Evolutionary conservation across 2,113 vertebrate species (phyloP), one percentile per base, ranked within the genome.

Genomic region (Bujurquina vittata): DNA sequence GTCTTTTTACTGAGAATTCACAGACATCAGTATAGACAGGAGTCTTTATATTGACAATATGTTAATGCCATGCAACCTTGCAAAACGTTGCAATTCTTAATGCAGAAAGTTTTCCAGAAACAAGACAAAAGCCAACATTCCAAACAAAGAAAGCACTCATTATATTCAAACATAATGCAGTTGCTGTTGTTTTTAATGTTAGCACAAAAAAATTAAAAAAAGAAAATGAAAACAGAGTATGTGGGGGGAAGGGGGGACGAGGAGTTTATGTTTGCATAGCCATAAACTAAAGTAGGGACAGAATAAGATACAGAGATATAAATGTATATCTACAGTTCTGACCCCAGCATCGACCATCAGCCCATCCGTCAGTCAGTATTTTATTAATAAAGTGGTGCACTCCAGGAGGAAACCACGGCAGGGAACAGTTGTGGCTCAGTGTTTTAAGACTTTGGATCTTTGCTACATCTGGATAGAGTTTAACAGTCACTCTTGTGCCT

Each of bases 221-320:
- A n/a, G n/a, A 83, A 85, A 84, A 89, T 37, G 81, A 15, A 18
- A 84, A 63, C 75, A 85, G 80, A 79, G 69, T 82, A 77, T 75
- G 83, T 43, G 22, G 40, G 22, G 62, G 62, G 35, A 37, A 37
- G 35, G 35, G 73, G 81, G 59, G 80, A 61, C 29, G 82, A 83
- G 79, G 79, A 40, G 79, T 87, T 87, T 85, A 93, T 88, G 86
- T 89, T 96, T 96, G 95, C 95, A 96, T 96, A 96, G 95, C 91
- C 93, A 91, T 93, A 90, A 95, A 95, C 90, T 84, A 94, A 95
- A 22, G 80, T 82, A 84, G 83, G 91, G 18, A 72, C 67, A 72
- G 18, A 72, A 52, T 54, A 72, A 26, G 46, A 54, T 61, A 85
- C 72, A 81, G 75, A 79, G 61, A 89, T 84, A 89, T 90, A 61